Percentiles rank a stretch among this genome's conserved stretches.
These are phyloP conservation scores for Mormoops blainvillei DNA, from an alignment of 2,113 vertebrate genomes.

Conservation along the genomic window DNA sequence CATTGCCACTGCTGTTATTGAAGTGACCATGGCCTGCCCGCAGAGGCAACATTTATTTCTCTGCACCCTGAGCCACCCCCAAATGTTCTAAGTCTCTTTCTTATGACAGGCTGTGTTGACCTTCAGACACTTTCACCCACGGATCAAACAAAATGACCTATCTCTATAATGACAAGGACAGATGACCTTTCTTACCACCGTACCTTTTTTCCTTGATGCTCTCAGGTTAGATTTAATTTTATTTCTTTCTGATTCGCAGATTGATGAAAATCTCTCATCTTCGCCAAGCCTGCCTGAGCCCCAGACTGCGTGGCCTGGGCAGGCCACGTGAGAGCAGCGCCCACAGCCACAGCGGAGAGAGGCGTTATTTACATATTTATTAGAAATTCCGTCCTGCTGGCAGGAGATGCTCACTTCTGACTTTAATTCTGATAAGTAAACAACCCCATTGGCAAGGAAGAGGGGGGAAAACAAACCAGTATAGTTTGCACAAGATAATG, in stretches of 20 bases:
- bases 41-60: neutral
- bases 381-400: slow-evolving; percentile 82
- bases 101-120: neutral
- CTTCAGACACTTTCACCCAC: neutral
- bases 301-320: slow-evolving; percentile 50
- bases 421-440: slow-evolving; percentile 90
- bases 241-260: slow-evolving; percentile 34
- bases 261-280: neutral
- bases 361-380: slow-evolving; percentile 88
- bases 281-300: slow-evolving; percentile 38
- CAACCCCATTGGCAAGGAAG: slow-evolving; percentile 82
- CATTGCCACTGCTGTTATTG: neutral
- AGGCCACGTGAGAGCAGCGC: slow-evolving; percentile 44
- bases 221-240: neutral
- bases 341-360: slow-evolving; percentile 72
- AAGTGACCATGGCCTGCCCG: neutral
- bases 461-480: slow-evolving; percentile 75
- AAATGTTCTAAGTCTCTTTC: neutral
- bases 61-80: neutral
- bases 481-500: slow-evolving; percentile 81
- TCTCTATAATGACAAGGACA: neutral
- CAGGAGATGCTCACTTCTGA: slow-evolving; percentile 77
- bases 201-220: neutral
- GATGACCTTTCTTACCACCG: neutral
- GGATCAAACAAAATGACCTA: neutral